phyloP scores from a whole-genome alignment of 2,888 invertebrate genomes.

The Mythimna loreyi region DNA sequence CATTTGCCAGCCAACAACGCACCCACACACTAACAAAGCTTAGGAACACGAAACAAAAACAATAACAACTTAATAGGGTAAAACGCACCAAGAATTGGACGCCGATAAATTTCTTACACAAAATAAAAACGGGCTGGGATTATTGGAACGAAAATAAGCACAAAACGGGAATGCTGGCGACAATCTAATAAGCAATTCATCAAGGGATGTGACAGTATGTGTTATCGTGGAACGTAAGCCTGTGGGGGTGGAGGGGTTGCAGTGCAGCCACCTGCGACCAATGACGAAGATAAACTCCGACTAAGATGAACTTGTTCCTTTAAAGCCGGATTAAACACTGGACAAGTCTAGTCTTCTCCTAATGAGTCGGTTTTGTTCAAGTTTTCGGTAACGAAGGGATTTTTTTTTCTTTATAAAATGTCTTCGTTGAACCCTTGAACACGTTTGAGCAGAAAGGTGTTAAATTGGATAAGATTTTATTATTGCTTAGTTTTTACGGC shows the following conservation, averaged over 20 bases:
- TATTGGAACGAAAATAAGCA: conserved; percentile 79
- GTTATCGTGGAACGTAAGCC: conserved; percentile 76
- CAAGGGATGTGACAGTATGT: conserved; percentile 86
- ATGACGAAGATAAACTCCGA: conserved; percentile 78
- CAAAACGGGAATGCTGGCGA: conserved; percentile 78
- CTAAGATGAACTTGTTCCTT: conserved; percentile 80
- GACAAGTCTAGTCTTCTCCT: conserved; percentile 78
- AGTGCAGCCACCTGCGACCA: conserved; percentile 81
- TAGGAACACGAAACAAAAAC: conserved; percentile 56
- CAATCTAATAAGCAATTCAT: conserved; percentile 89
- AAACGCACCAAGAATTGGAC: conserved; percentile 68
- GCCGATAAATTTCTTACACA: conserved; percentile 68
- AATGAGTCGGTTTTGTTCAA: conserved; percentile 77
- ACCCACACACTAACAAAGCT: conserved; percentile 34
- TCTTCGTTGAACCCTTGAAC: conserved; percentile 46
- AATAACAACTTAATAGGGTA: conserved; percentile 73
- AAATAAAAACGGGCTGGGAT: conserved; percentile 71
- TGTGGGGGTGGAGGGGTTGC: conserved; percentile 58
- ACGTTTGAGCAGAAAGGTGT: conserved; percentile 51
- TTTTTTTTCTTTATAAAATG: conserved; percentile 33
- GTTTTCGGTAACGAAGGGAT: conserved; percentile 70
- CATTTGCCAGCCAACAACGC: conserved; percentile 32
- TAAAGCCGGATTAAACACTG: conserved; percentile 77
- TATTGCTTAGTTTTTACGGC: conserved; percentile 50
- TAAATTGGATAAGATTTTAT: conserved; percentile 51